Evolutionary conservation across 2,797 vertebrate species (phyloP).

Genomic region (Chelonia mydas): DNA sequence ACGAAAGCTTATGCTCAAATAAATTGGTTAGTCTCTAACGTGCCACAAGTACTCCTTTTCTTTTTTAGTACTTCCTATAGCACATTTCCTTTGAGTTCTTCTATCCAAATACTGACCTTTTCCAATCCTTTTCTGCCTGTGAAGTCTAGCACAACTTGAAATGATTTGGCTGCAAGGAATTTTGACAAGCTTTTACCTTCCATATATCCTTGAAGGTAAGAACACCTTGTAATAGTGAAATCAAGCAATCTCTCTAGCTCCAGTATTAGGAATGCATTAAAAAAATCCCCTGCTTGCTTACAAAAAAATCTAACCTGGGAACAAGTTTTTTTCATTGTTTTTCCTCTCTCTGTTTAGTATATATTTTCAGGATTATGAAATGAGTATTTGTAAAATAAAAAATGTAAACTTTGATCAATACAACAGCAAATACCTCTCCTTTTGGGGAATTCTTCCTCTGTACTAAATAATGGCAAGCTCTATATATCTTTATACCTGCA

Average conservation of each 20-base stretch:
- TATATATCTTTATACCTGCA: constrained; percentile 36
- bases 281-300: neutral
- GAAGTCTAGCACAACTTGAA: constrained; percentile 1
- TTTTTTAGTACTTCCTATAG: neutral
- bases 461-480: constrained; percentile 15
- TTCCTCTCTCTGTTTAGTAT: neutral
- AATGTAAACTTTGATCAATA: neutral
- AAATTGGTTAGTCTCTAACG: too few species aligned
- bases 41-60: too few species aligned
- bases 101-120: neutral
- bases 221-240: neutral
- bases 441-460: constrained; percentile 19
- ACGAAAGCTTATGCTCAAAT: too few species aligned
- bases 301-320: neutral
- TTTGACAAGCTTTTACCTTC: neutral
- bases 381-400: neutral
- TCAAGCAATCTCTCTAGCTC: neutral
- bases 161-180: neutral
- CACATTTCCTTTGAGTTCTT: neutral
- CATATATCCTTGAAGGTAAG: neutral
- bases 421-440: constrained; percentile 10
- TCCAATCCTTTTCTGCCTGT: neutral
- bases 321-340: neutral
- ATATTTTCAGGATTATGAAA: neutral
- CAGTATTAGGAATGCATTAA: neutral